Evolutionary conservation across 2,113 vertebrate species (phyloP).

Genomic region (Dasyornis broadbenti): DNA sequence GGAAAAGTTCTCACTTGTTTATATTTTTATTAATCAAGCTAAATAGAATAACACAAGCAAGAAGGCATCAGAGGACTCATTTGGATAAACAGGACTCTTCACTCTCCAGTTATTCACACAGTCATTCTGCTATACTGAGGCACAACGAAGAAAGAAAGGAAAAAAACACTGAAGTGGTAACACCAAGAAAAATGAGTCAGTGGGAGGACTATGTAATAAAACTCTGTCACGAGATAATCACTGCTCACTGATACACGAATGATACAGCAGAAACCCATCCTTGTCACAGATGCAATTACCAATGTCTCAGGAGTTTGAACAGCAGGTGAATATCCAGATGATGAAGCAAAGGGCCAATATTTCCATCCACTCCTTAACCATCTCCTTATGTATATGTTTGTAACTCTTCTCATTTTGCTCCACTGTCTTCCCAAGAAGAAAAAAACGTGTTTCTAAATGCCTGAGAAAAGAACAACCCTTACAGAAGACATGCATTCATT

Average conservation of each 20-base stretch:
- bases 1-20: background rate
- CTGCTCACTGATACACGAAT: background rate
- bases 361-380: background rate
- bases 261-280: background rate
- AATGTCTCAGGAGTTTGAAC: background rate
- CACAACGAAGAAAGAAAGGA: background rate
- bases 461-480: background rate
- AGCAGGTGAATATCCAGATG: background rate
- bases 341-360: background rate
- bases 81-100: background rate
- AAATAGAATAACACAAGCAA: background rate
- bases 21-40: background rate
- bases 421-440: background rate
- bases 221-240: background rate
- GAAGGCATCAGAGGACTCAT: background rate
- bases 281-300: background rate
- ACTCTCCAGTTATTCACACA: background rate
- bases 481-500: background rate
- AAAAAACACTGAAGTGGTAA: background rate
- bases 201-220: background rate
- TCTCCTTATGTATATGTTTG: rapidly evolving
- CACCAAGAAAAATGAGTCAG: background rate
- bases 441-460: background rate
- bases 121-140: background rate
- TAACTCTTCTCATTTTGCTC: background rate